phyloP scores from a whole-genome alignment of 2,113 vertebrate genomes.

The Hemiscyllium ocellatum region DNA sequence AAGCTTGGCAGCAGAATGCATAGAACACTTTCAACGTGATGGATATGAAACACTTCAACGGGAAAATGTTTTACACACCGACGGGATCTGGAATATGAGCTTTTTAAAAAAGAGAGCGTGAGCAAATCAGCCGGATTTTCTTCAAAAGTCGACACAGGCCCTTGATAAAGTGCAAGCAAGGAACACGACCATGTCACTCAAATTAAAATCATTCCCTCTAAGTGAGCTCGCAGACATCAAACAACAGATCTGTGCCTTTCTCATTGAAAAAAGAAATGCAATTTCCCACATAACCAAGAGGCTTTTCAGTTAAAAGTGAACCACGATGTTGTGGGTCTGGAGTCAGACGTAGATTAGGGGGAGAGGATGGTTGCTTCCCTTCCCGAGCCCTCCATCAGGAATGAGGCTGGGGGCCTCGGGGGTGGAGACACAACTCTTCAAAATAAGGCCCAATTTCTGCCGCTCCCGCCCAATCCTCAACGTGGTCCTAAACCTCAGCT shows the following conservation, averaged over 20 bases:
- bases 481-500: neutral
- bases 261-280: too few relatives aligned
- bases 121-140: too few relatives aligned
- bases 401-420: too few relatives aligned
- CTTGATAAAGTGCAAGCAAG: neutral
- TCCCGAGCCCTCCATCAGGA: too few relatives aligned
- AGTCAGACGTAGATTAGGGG: too few relatives aligned
- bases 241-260: neutral
- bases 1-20: neutral
- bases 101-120: neutral
- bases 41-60: neutral
- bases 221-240: neutral
- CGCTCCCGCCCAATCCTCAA: neutral
- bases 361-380: too few relatives aligned
- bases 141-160: neutral
- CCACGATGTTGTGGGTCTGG: too few relatives aligned
- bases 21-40: neutral
- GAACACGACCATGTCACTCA: neutral
- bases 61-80: neutral
- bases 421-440: too few relatives aligned
- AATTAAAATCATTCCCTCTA: neutral
- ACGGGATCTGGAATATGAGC: neutral
- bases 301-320: too few relatives aligned
- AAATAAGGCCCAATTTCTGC: neutral
- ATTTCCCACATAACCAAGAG: too few relatives aligned